A percentile compares a stretch with the other conserved stretches of the same genome.
These are phyloP conservation scores for Syngnathoides biaculeatus DNA, from an alignment of 2,113 vertebrate species.

Conservation along the genomic window DNA sequence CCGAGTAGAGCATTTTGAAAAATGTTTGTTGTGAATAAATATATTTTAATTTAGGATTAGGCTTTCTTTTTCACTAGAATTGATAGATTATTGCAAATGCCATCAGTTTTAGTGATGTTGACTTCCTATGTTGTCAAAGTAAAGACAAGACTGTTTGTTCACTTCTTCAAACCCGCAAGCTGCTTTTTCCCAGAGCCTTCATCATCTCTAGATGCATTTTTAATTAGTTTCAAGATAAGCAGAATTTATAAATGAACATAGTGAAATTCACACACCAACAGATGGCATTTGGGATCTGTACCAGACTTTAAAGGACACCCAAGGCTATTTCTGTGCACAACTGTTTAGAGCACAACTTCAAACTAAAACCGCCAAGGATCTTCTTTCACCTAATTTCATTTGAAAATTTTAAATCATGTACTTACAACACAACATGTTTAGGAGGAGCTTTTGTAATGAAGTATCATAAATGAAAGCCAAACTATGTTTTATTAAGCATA, in stretches of 20 bases:
- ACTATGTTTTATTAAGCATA: neutral
- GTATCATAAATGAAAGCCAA: neutral
- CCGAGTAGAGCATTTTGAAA: conserved; percentile 6
- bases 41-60: neutral
- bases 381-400: conserved; percentile 14
- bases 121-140: conserved; percentile 3
- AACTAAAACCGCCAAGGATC: conserved; percentile 15
- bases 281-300: conserved; percentile 26
- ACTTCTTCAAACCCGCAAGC: conserved; percentile 19
- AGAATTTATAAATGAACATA: conserved; percentile 14
- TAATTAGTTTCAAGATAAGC: conserved; percentile 9
- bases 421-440: neutral
- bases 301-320: conserved; percentile 23
- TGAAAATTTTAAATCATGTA: neutral
- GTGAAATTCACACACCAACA: conserved; percentile 29
- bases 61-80: conserved; percentile 9
- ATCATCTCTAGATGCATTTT: conserved; percentile 18
- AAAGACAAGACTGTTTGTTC: conserved; percentile 24
- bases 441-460: neutral
- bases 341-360: conserved; percentile 17
- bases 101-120: conserved; percentile 16
- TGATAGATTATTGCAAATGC: conserved; percentile 2
- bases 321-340: conserved; percentile 8
- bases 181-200: conserved; percentile 6
- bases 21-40: neutral